Base-by-base conservation (phyloP, 2,888 invertebrate species). In the Ephialtes manifestator region DNA sequence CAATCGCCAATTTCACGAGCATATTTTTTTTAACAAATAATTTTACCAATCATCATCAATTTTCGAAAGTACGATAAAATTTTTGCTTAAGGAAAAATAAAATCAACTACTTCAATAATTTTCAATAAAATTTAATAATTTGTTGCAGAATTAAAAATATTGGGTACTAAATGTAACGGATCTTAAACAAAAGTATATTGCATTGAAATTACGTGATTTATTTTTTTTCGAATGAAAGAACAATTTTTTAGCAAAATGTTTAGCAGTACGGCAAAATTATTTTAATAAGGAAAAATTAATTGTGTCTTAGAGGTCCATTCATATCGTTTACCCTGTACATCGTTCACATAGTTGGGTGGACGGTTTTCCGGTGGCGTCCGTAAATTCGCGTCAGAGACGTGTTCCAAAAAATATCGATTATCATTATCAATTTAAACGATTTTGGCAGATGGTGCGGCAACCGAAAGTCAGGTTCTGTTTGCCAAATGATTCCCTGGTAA, bases 351-450 rank as follows among this genome's bases (percentile, higher is more conserved):
- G 60, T 46, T 20, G 51, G 58, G 48, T 43, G 48, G 55, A 60
- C 51, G 71, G 71, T 67, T 58, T 43, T 31, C 39, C 78, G 39
- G 15, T 43, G 53, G 72, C 83, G 76, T 74, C 68, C 78, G 78
- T 83, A 74, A 78, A 83, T 78, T 83, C 74, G 46, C 78, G 77
- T 78, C 78, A 78, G 72, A 72, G 74, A 74, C 24, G 68, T 83
- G 83, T 74, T 74, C 83, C 78, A 67, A 83, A 83, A 83, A 83
- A 83, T 83, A 83, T 83, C 78, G 83, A 83, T 74, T 78, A 78
- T 68, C 78, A n/a, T n/a, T n/a, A n/a, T 92, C 90, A 92, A 92
- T 92, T 88, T 90, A 90, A 91, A 88, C 86, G 91, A 92, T 92
- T 92, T 92, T 90, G 90, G 92, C 90, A 92, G 92, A 92, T 92